Evolutionary conservation across 2,888 invertebrate species (phyloP), one percentile per base, ranked within the genome.

Genomic region (Athripsodes cinereus): DNA sequence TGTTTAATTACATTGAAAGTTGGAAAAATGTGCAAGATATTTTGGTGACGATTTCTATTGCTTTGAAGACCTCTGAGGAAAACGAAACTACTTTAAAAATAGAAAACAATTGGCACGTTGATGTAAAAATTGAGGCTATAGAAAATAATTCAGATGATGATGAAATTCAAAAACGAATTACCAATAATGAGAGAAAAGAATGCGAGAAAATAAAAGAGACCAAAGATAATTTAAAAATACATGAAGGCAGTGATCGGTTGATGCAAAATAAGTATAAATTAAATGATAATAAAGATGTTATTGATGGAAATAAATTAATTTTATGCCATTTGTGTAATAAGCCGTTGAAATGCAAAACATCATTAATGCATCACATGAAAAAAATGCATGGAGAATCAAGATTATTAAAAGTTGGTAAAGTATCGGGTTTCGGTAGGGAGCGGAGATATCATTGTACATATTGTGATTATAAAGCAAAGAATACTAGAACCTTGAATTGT

Each of bases 401-500:
- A 13, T 16, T 5, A 2, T 5, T 8, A 5, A 44, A 44, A 44
- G 21, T 48, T 5, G 48, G 48, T 2, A 48, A 19, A 48, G 48
- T 48, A 8, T 72, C 73, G 51, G 78, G 78, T 1, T 73, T 66
- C 68, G 78, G 78, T 19, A 63, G 67, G 13, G 66, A 68, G 8
- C 68, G 76, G 22, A 68, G 69, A 10, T 77, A 77, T 62, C 73
- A 76, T 62, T 79, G 78, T 61, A 71, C 72, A n/a, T 68, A 69
- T 62, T 79, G 78, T 66, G 59, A 70, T 11, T 79, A 78, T 60
- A 70, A 69, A 19, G 74, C 78, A 16, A 76, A 73, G 1, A 75
- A 77, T 63, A 75, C 76, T 50, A 77, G 78, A 62, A 77, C 76
- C 22, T 66, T 78, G 48, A 72, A 74, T 1, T 76, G 78, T 62